phyloP scores from a whole-genome alignment of 1,140 invertebrate species.

The Steinernema feltiae region DNA sequence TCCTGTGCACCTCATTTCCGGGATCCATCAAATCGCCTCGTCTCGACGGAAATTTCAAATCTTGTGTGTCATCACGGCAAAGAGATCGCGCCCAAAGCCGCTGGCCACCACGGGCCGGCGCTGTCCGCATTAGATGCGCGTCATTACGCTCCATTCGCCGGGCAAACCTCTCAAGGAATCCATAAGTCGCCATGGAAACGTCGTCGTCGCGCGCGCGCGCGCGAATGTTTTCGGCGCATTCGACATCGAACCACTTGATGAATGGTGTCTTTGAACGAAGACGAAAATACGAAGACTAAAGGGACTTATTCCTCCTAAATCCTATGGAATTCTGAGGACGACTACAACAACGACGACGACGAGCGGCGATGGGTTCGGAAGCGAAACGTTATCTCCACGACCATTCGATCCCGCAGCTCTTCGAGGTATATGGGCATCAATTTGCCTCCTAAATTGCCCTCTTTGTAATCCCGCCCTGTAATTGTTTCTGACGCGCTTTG shows the following conservation, averaged over 20 bases:
- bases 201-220: background rate
- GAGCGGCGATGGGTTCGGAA: constrained; percentile 46
- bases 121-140: background rate
- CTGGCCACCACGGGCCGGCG: background rate
- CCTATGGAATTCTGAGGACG: no score
- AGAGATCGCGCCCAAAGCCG: background rate
- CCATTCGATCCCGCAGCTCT: constrained; percentile 55
- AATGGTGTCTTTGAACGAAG: background rate
- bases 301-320: no score
- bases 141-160: background rate
- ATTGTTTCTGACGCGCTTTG: background rate
- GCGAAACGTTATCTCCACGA: constrained; percentile 54
- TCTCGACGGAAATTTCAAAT: no score
- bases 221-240: background rate
- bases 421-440: constrained; percentile 43
- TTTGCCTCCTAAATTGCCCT: constrained; percentile 20
- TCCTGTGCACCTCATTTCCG: no score
- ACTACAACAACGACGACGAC: background rate
- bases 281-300: no score
- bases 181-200: background rate
- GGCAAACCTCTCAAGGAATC: background rate
- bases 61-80: background rate
- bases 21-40: no score
- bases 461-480: constrained; percentile 11
- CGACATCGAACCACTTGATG: background rate